phyloP scores from a whole-genome alignment of 2,888 invertebrate species.

The Nephrotoma guestfalica region DNA sequence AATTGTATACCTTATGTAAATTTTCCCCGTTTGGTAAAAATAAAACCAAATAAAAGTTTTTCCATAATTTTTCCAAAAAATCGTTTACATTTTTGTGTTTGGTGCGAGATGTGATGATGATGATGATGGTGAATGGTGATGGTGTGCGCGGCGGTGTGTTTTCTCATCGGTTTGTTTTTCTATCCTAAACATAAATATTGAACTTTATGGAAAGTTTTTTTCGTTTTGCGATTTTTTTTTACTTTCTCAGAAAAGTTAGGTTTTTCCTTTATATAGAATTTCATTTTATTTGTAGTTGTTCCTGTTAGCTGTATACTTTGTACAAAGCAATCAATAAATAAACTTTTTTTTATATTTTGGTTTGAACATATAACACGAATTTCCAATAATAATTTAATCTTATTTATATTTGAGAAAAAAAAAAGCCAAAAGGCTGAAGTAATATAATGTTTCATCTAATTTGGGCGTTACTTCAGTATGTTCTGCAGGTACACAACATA shows the following conservation, averaged over 20 bases:
- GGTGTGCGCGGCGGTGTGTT: neutral
- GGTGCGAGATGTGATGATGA: neutral
- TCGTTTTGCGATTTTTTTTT: neutral
- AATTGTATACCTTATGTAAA: neutral
- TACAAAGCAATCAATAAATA: neutral
- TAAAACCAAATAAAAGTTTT: neutral
- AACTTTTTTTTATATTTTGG: neutral
- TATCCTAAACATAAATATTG: neutral
- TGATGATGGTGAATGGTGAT: neutral
- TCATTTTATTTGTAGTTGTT: neutral
- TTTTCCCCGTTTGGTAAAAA: neutral
- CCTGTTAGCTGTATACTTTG: neutral
- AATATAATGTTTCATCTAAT: neutral
- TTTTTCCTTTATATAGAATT: neutral
- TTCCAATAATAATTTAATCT: neutral
- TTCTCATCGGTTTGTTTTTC: neutral
- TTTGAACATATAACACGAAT: neutral
- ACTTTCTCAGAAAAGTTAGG: neutral
- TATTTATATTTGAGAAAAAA: neutral
- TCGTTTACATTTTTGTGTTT: neutral
- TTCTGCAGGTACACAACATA: neutral
- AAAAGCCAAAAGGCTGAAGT: neutral
- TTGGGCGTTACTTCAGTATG: neutral
- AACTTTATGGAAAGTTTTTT: neutral
- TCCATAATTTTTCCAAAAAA: neutral